Conservation (phyloP, 2,797 vertebrate genomes). For the Molothrus aeneus region DNA sequence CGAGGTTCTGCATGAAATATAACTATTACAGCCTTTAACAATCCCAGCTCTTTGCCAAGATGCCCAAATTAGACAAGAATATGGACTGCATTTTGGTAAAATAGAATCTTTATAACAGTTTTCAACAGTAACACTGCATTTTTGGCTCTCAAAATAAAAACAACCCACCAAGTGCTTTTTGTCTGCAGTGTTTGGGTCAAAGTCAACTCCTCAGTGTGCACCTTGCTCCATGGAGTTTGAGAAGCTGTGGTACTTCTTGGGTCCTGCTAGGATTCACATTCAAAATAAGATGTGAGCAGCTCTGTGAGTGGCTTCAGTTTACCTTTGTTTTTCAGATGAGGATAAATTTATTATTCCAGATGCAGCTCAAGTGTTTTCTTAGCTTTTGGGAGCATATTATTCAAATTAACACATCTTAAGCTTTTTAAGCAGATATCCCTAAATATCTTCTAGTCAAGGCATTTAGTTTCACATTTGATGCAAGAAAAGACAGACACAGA, state of each 20-base stretch:
- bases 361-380: background rate
- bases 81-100: background rate
- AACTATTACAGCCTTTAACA: background rate
- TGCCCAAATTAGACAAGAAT: background rate
- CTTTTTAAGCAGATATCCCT: constrained; percentile 19
- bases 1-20: background rate
- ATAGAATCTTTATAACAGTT: accelerated
- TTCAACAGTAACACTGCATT: background rate
- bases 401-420: constrained; percentile 18
- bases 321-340: constrained; percentile 5
- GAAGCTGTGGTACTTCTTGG: background rate
- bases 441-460: background rate
- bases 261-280: background rate
- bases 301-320: background rate
- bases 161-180: background rate
- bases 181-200: background rate
- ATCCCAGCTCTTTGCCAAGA: background rate
- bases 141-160: background rate
- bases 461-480: background rate
- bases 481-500: background rate
- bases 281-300: background rate
- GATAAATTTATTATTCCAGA: constrained; percentile 1
- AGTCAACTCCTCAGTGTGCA: background rate
- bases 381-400: background rate
- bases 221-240: background rate